These are phyloP conservation scores for Semicossyphus pulcher DNA, from an alignment of 2,113 vertebrate genomes.

Conservation along the genomic window DNA sequence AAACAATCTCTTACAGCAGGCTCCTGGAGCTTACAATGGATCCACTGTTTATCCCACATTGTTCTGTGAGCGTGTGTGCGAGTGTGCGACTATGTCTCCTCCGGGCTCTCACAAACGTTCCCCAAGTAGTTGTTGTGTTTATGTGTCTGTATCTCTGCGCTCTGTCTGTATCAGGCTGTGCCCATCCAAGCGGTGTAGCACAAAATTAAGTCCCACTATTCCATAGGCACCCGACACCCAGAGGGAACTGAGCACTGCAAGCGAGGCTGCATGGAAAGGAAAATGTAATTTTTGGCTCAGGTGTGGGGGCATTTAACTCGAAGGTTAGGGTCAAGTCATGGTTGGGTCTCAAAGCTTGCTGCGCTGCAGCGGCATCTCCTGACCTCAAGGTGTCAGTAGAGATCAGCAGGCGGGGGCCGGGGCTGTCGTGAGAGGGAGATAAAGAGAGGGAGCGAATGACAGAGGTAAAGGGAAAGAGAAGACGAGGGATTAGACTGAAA, in stretches of 20 bases:
- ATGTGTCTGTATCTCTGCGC: slow-evolving; percentile 65
- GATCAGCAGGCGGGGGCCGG: slow-evolving; percentile 66
- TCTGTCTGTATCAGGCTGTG: slow-evolving; percentile 68
- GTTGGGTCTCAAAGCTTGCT: slow-evolving; percentile 3
- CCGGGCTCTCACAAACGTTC: slow-evolving; percentile 67
- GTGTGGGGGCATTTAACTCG: slow-evolving; percentile 19
- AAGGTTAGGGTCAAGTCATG: slow-evolving; percentile 52
- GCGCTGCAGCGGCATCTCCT: slow-evolving; percentile 57
- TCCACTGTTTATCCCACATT: slow-evolving; percentile 69
- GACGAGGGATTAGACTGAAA: slow-evolving; percentile 22
- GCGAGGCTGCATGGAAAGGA: slow-evolving; percentile 4
- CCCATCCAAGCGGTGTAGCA: slow-evolving; percentile 71
- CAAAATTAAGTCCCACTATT: slow-evolving; percentile 73
- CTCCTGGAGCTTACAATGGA: slow-evolving; percentile 73
- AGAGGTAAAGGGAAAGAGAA: slow-evolving; percentile 3
- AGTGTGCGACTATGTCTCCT: slow-evolving; percentile 53
- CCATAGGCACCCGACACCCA: slow-evolving; percentile 52
- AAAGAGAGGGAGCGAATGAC: not conserved
- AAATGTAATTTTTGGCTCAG: slow-evolving; percentile 16
- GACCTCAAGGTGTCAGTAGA: slow-evolving; percentile 81
- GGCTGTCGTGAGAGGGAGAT: slow-evolving; percentile 5
- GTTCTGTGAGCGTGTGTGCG: slow-evolving; percentile 17
- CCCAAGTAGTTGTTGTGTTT: slow-evolving; percentile 71
- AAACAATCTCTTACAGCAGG: slow-evolving; percentile 72
- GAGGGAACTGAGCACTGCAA: slow-evolving; percentile 21